Conservation (phyloP, 2,888 invertebrate genomes). For the Ochropleura leucogaster region DNA sequence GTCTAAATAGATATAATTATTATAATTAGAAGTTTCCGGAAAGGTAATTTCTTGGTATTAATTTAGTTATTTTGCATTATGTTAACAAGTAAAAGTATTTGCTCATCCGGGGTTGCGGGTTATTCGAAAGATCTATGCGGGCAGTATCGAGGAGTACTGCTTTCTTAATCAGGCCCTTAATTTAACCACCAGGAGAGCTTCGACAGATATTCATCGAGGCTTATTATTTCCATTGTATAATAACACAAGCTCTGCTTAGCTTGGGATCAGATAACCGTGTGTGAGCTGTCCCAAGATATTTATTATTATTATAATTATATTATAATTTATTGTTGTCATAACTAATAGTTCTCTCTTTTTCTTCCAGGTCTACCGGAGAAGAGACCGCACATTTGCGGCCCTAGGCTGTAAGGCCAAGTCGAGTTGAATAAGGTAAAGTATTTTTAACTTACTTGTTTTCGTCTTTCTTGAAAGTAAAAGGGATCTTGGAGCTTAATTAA, state of each 20-base stretch:
- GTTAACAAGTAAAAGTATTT: neutral
- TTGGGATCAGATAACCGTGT: too few relatives aligned
- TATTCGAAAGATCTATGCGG: too few relatives aligned
- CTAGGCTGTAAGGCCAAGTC: neutral
- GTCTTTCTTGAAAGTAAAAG: neutral
- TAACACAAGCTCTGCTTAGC: too few relatives aligned
- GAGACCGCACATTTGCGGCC: neutral
- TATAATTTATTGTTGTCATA: too few relatives aligned
- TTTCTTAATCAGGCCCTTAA: too few relatives aligned
- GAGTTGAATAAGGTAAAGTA: neutral
- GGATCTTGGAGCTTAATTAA: neutral
- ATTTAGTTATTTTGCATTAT: slow-evolving; percentile 13
- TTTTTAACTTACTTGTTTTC: neutral
- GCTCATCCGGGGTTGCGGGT: too few relatives aligned
- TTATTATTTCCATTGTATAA: too few relatives aligned
- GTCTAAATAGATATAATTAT: slow-evolving; percentile 18
- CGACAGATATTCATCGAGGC: too few relatives aligned
- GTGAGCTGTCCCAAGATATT: too few relatives aligned
- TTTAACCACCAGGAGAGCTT: too few relatives aligned
- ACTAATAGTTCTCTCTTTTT: neutral
- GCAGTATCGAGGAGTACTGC: too few relatives aligned
- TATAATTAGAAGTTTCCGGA: slow-evolving; percentile 21
- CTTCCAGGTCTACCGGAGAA: neutral
- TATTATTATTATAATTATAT: too few relatives aligned
- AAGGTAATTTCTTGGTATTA: slow-evolving; percentile 13